These are phyloP conservation scores for Drosophila gunungcola DNA, from an alignment of 1,140 invertebrate genomes.

Conservation along the genomic window DNA sequence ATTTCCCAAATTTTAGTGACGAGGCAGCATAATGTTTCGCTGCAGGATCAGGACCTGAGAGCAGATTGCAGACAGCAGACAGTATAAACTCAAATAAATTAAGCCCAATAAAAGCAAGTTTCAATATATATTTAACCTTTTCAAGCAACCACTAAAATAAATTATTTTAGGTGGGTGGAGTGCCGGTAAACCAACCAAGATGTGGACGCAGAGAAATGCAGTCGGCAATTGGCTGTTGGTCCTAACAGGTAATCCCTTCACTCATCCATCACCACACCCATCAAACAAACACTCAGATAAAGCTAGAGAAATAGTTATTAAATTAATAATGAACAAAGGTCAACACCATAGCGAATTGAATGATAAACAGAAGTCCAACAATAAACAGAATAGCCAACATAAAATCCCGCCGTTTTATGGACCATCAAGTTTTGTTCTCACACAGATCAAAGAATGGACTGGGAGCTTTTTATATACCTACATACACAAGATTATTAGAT, in stretches of 20 bases:
- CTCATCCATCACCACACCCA: constrained; percentile 8
- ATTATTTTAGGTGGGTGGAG: constrained; percentile 4
- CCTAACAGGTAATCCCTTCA: constrained; percentile 64
- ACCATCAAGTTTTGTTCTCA: constrained; percentile 30
- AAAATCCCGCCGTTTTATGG: constrained; percentile 34
- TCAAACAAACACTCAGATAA: background rate
- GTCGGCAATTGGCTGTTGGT: constrained; percentile 57
- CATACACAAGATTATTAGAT: constrained; percentile 14
- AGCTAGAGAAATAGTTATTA: constrained; percentile 13
- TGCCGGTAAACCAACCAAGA: constrained; percentile 32
- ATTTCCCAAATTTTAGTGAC: constrained; percentile 22
- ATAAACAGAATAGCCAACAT: constrained; percentile 25
- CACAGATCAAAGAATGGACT: constrained; percentile 29
- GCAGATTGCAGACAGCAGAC: background rate
- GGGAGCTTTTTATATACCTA: background rate
- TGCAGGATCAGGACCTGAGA: constrained; percentile 21
- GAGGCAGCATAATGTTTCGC: constrained; percentile 31
- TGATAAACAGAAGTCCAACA: constrained; percentile 31
- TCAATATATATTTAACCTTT: too few relatives aligned
- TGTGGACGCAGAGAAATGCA: constrained; percentile 55
- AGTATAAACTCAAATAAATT: background rate
- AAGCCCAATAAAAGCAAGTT: constrained; percentile 6
- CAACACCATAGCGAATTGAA: constrained; percentile 22
- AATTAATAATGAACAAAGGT: constrained; percentile 21
- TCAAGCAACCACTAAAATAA: background rate